These are phyloP conservation scores for Dryobates pubescens DNA, from an alignment of 2,797 vertebrate species.

Conservation along the genomic window DNA sequence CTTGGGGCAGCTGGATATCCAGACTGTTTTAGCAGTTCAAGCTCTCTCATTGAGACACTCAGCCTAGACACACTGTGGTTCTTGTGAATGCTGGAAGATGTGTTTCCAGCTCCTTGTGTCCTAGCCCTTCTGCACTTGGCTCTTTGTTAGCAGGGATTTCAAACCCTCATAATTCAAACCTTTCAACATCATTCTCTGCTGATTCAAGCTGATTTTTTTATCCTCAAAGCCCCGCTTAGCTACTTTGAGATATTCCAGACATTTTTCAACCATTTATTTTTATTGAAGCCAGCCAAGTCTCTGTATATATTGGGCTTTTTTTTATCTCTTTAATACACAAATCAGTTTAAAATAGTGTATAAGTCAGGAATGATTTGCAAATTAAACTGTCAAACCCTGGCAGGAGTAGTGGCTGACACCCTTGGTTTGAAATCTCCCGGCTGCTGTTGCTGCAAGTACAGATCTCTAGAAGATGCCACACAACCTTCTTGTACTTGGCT, in stretches of 20 bases:
- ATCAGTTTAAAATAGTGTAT: slow-evolving; percentile 66
- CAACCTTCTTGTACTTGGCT: background rate
- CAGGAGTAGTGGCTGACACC: background rate
- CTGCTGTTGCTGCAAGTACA: background rate
- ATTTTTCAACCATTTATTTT: slow-evolving; percentile 69
- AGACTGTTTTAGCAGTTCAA: background rate
- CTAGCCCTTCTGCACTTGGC: slow-evolving; percentile 13
- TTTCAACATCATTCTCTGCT: slow-evolving; percentile 55
- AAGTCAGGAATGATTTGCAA: slow-evolving; percentile 66
- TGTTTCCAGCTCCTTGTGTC: background rate
- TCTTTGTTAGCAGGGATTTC: slow-evolving; percentile 27
- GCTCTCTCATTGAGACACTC: background rate
- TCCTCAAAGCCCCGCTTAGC: slow-evolving; percentile 18
- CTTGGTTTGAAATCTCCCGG: slow-evolving; percentile 17
- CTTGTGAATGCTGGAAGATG: background rate
- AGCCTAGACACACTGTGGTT: background rate
- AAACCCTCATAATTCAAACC: slow-evolving; percentile 41
- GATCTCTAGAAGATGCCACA: background rate
- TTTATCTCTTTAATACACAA: slow-evolving; percentile 53
- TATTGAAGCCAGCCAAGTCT: slow-evolving; percentile 66
- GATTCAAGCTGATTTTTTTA: slow-evolving; percentile 60
- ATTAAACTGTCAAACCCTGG: slow-evolving; percentile 65
- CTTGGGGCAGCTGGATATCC: background rate
- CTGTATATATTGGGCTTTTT: slow-evolving; percentile 34
- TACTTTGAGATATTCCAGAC: slow-evolving; percentile 62